Conservation (phyloP, 2,797 vertebrate genomes). For the Mus spretus region DNA sequence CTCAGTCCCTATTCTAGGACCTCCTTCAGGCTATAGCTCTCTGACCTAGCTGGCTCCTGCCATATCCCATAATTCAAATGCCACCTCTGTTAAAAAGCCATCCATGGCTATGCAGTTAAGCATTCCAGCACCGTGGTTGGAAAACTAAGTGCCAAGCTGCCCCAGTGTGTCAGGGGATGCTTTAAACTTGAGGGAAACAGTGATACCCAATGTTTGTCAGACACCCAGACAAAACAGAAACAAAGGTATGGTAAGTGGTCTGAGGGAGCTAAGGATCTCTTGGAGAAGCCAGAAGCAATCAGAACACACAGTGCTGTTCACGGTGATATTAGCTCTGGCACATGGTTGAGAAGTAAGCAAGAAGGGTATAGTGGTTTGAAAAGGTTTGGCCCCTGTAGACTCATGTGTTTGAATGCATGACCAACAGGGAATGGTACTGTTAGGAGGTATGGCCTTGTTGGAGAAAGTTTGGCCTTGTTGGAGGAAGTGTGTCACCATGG, state of each 20-base stretch:
- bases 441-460: too few species aligned
- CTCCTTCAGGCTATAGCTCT: neutral
- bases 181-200: slow-evolving; percentile 24
- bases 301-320: neutral
- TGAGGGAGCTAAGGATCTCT: neutral
- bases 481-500: too few species aligned
- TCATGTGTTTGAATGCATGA: neutral
- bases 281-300: neutral
- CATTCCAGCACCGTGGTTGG: neutral
- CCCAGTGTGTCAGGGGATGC: neutral
- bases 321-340: neutral
- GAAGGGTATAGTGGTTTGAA: neutral
- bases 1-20: neutral
- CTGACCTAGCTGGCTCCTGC: neutral
- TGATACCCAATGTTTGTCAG: neutral
- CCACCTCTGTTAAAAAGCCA: neutral
- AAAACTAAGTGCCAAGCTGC: neutral
- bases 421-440: neutral
- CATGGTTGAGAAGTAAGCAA: neutral
- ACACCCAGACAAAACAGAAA: slow-evolving; percentile 15
- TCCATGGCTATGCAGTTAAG: neutral
- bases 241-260: neutral
- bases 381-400: neutral
- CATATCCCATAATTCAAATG: neutral
- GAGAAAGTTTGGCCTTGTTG: too few species aligned